A percentile compares a stretch with the other conserved stretches of the same genome.
Evolutionary conservation across 2,797 vertebrate species (phyloP).

Genomic region (Aythya fuligula): DNA sequence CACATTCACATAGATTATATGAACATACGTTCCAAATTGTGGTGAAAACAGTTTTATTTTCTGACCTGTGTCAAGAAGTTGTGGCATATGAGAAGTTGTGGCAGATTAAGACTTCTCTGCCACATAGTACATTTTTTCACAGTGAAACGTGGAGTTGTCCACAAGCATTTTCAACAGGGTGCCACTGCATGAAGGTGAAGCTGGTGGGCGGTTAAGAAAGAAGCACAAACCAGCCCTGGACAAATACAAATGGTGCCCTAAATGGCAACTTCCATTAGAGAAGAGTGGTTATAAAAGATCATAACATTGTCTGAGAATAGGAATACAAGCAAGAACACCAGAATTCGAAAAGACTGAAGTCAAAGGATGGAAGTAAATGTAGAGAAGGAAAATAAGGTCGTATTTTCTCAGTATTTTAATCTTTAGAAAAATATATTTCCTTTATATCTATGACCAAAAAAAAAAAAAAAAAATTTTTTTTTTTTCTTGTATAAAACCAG

Average conservation of each 20-base stretch:
- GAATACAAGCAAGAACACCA: background rate
- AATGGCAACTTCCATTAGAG: background rate
- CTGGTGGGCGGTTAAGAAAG: background rate
- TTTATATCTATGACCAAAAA: background rate
- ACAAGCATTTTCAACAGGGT: background rate
- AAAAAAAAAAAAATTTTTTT: background rate
- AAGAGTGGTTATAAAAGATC: background rate
- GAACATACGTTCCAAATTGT: background rate
- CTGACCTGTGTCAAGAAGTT: background rate
- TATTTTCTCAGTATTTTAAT: background rate
- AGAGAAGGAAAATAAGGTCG: background rate
- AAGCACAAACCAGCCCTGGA: background rate
- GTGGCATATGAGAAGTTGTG: accelerated
- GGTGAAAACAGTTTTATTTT: background rate
- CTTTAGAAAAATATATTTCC: background rate
- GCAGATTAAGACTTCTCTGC: background rate
- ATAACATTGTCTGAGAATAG: background rate
- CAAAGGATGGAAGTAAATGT: background rate
- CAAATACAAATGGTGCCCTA: background rate
- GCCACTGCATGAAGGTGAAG: background rate
- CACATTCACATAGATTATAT: accelerated
- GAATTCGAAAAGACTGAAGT: background rate
- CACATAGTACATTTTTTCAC: background rate
- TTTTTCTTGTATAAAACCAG: background rate
- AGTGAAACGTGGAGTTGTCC: background rate